A percentile compares a stretch with the other conserved stretches of the same genome.
These are phyloP conservation scores for Henricia sp. DNA, from an alignment of 53 echinoderm and acorn worm species.

Conservation along the genomic window DNA sequence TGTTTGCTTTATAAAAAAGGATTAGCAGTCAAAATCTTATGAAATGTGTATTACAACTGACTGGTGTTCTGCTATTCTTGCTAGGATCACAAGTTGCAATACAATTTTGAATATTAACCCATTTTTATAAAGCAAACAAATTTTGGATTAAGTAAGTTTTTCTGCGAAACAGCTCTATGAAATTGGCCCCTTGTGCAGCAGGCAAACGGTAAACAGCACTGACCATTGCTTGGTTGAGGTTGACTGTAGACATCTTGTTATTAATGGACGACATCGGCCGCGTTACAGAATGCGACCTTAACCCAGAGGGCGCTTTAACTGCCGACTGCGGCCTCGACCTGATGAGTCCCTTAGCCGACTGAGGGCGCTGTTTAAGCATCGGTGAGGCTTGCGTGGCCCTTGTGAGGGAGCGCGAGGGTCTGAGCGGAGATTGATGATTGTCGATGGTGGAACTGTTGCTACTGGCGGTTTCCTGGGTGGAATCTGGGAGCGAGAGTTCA, in stretches of 20 bases:
- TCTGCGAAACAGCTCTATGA: too few relatives aligned
- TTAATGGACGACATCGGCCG: slow-evolving; percentile 84
- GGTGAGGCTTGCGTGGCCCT: slow-evolving; percentile 55
- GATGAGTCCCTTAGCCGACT: slow-evolving; percentile 82
- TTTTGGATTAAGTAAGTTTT: too few relatives aligned
- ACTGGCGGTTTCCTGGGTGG: slow-evolving; percentile 38
- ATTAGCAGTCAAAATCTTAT: too few relatives aligned
- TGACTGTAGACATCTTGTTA: slow-evolving; percentile 39
- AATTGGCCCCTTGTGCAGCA: background rate
- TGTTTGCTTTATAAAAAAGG: too few relatives aligned
- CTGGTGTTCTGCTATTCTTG: too few relatives aligned
- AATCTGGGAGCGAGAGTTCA: slow-evolving; percentile 54
- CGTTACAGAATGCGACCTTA: slow-evolving; percentile 78
- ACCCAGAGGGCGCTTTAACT: slow-evolving; percentile 37
- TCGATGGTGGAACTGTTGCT: slow-evolving; percentile 26
- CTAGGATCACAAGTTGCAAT: too few relatives aligned
- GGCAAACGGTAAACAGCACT: background rate
- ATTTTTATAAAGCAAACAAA: too few relatives aligned
- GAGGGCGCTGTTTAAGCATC: slow-evolving; percentile 65
- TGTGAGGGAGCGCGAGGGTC: slow-evolving; percentile 24
- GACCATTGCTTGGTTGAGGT: slow-evolving; percentile 47
- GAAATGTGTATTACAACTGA: too few relatives aligned
- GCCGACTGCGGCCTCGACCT: slow-evolving; percentile 73
- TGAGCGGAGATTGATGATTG: slow-evolving; percentile 17
- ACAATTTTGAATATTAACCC: too few relatives aligned